Conservation (phyloP, 1,140 invertebrate genomes). For the Pemphigus obesinymphae region DNA sequence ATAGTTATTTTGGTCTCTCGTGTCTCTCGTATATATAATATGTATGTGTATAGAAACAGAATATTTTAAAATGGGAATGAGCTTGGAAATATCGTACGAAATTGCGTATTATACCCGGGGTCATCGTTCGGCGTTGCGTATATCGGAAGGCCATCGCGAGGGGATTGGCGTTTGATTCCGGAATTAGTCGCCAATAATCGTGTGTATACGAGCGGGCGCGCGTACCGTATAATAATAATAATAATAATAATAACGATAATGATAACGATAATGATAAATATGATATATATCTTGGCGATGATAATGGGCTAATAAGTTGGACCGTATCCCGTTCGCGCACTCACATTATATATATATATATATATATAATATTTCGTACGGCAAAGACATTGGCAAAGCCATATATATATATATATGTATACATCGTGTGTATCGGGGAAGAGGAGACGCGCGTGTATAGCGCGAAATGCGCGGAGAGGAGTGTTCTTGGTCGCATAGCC, state of each 20-base stretch:
- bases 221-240: not conserved
- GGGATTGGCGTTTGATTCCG: not conserved
- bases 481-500: not conserved
- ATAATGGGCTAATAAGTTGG: slow-evolving; percentile 42
- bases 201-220: too few relatives aligned
- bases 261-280: slow-evolving; percentile 14
- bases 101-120: too few relatives aligned
- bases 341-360: not conserved
- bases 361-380: too few relatives aligned
- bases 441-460: too few relatives aligned
- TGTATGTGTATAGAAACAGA: too few relatives aligned
- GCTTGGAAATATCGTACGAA: too few relatives aligned
- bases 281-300: slow-evolving; percentile 30
- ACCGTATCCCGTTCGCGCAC: slow-evolving; percentile 10
- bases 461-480: not conserved
- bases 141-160: not conserved
- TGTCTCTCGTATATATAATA: too few relatives aligned
- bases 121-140: not conserved
- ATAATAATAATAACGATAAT: not conserved
- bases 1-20: not conserved
- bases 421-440: not conserved
- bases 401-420: not conserved
- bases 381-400: too few relatives aligned
- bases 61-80: too few relatives aligned
- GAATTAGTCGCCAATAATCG: slow-evolving; percentile 23